phyloP scores from a whole-genome alignment of 1,140 invertebrate species.

The Eupristina koningsbergeri region DNA sequence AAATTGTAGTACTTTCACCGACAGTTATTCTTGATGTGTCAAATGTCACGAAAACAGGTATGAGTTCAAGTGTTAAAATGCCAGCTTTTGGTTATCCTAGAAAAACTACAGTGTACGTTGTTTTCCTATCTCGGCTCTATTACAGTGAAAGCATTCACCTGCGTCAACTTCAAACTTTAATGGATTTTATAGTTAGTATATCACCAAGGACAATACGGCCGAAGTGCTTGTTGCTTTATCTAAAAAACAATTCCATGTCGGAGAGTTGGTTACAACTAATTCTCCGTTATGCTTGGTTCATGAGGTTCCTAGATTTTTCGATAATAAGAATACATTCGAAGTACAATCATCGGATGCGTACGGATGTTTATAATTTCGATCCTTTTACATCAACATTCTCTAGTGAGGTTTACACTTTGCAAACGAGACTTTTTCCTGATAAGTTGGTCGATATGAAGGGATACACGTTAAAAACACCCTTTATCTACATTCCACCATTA shows the following conservation, averaged over 20 bases:
- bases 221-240: slow-evolving; percentile 13
- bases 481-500: slow-evolving; percentile 18
- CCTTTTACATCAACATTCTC: background rate
- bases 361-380: background rate
- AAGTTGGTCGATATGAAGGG: slow-evolving; percentile 16
- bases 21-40: background rate
- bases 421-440: slow-evolving; percentile 6
- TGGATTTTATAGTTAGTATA: background rate
- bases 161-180: background rate
- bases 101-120: slow-evolving; percentile 1
- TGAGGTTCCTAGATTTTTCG: slow-evolving; percentile 13
- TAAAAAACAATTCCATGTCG: background rate
- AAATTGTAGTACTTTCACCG: background rate
- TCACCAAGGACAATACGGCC: slow-evolving; percentile 7
- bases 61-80: background rate
- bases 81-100: slow-evolving; percentile 4
- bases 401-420: background rate
- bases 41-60: background rate
- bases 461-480: slow-evolving; percentile 1
- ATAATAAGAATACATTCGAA: background rate
- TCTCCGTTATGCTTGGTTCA: background rate
- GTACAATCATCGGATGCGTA: background rate
- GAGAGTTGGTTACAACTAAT: background rate
- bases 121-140: background rate
- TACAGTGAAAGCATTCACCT: slow-evolving; percentile 7